Percentiles rank a stretch among this genome's conserved stretches.
phyloP scores from a whole-genome alignment of 2,113 vertebrate species.

The Accipiter virgatus region DNA sequence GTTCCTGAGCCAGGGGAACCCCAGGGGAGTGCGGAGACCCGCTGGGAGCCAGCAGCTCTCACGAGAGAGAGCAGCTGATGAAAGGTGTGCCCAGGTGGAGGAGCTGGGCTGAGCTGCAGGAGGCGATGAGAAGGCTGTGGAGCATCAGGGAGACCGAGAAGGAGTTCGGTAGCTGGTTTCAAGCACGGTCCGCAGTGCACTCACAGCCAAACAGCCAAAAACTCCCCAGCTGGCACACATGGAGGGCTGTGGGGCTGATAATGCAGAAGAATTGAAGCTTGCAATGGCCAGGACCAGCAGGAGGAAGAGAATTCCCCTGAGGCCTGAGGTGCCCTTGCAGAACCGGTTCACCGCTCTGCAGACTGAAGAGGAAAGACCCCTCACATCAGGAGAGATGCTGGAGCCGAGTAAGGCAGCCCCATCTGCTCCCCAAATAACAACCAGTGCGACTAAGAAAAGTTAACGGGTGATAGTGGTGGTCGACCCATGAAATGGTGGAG shows the following conservation, averaged over 20 bases:
- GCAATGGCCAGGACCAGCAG: not conserved
- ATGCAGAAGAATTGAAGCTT: not conserved
- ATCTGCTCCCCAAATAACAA: not conserved
- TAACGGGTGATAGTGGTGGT: too few species aligned
- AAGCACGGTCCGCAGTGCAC: not conserved
- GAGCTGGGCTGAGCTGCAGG: not conserved
- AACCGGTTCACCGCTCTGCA: not conserved
- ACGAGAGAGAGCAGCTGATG: not conserved
- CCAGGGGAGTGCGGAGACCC: not conserved
- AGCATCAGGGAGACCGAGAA: not conserved
- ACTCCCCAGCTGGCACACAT: not conserved
- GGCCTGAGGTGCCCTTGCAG: not conserved
- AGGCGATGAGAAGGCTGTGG: not conserved
- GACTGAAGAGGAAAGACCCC: too few species aligned
- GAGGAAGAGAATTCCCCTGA: not conserved
- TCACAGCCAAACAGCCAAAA: not conserved
- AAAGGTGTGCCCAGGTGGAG: not conserved
- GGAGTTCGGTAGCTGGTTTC: not conserved
- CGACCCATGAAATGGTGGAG: too few species aligned
- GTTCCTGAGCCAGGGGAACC: not conserved
- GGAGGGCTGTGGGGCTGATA: not conserved
- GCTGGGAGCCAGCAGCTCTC: not conserved
- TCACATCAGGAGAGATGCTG: not conserved
- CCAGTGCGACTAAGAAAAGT: too few species aligned
- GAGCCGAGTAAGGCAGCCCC: not conserved